Evolutionary conservation across 2,888 invertebrate species (phyloP).

Genomic region (Clostera curtula): DNA sequence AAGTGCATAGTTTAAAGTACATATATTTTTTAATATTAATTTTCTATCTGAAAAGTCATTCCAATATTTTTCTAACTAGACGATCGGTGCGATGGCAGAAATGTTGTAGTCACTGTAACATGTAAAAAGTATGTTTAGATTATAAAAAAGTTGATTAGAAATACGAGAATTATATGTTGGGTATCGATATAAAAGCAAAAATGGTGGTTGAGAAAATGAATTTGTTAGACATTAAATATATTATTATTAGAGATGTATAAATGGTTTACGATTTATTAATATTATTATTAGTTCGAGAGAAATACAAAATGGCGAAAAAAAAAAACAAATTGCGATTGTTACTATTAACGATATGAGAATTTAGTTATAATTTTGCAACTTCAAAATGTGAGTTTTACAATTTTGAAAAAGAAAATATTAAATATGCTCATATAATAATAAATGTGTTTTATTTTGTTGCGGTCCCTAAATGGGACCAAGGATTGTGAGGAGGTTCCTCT

Average conservation of each 20-base stretch:
- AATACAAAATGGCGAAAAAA: constrained; percentile 54
- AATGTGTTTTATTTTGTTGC: constrained; percentile 38
- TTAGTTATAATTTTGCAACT: constrained; percentile 75
- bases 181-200: constrained; percentile 48
- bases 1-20: constrained; percentile 36
- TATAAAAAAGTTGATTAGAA: constrained; percentile 62
- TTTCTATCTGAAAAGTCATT: constrained; percentile 47
- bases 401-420: constrained; percentile 75
- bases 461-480: background rate
- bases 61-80: constrained; percentile 63
- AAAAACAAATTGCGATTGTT: constrained; percentile 70
- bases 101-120: constrained; percentile 56
- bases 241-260: constrained; percentile 73
- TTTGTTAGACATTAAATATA: constrained; percentile 74
- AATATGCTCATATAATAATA: constrained; percentile 71
- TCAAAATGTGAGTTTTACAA: constrained; percentile 76
- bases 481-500: background rate
- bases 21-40: constrained; percentile 26
- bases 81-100: constrained; percentile 52
- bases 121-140: constrained; percentile 71
- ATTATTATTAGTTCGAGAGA: constrained; percentile 69
- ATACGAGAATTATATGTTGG: too few species aligned
- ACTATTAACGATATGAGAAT: constrained; percentile 74
- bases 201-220: constrained; percentile 68
- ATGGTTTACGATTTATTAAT: constrained; percentile 63